A percentile compares a stretch with the other conserved stretches of the same genome.
phyloP scores from a whole-genome alignment of 2,113 vertebrate species.

The Polypterus bichir region DNA sequence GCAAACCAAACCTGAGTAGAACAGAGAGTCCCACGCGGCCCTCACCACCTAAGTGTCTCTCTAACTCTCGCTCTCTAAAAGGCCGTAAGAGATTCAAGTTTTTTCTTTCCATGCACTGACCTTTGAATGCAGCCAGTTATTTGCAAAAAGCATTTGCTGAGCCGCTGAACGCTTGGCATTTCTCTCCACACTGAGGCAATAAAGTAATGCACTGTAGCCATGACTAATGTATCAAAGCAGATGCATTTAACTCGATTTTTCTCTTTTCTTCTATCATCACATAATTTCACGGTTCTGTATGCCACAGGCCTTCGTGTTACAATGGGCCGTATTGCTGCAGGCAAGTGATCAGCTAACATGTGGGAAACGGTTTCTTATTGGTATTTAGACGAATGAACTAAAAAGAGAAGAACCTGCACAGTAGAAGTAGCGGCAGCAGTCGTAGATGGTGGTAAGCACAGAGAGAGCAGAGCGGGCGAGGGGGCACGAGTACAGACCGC shows the following conservation, averaged over 20 bases:
- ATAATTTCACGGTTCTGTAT: not conserved
- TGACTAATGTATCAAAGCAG: slow-evolving; percentile 24
- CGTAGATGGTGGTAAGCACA: too few relatives aligned
- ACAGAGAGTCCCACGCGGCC: too few relatives aligned
- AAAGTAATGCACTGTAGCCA: slow-evolving; percentile 28
- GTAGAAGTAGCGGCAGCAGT: too few relatives aligned
- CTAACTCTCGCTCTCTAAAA: not conserved
- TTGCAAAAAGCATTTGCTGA: slow-evolving; percentile 30
- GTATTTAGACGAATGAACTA: too few relatives aligned
- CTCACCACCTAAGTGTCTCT: too few relatives aligned
- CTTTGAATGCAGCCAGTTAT: slow-evolving; percentile 29
- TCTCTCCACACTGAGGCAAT: slow-evolving; percentile 31
- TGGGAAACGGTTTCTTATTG: not conserved
- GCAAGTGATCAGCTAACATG: not conserved
- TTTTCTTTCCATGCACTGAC: slow-evolving; percentile 30
- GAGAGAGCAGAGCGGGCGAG: too few relatives aligned
- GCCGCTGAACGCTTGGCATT: slow-evolving; percentile 31
- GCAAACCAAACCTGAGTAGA: too few relatives aligned
- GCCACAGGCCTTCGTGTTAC: not conserved
- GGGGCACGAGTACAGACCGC: too few relatives aligned
- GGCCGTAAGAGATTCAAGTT: not conserved
- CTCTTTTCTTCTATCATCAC: slow-evolving; percentile 18
- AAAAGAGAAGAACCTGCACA: too few relatives aligned
- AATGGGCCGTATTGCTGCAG: not conserved
- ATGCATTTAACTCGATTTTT: slow-evolving; percentile 17